A percentile compares a stretch with the other conserved stretches of the same genome.
Conservation (phyloP, 2,888 invertebrate species). For the Alloscopus bannaensis region DNA sequence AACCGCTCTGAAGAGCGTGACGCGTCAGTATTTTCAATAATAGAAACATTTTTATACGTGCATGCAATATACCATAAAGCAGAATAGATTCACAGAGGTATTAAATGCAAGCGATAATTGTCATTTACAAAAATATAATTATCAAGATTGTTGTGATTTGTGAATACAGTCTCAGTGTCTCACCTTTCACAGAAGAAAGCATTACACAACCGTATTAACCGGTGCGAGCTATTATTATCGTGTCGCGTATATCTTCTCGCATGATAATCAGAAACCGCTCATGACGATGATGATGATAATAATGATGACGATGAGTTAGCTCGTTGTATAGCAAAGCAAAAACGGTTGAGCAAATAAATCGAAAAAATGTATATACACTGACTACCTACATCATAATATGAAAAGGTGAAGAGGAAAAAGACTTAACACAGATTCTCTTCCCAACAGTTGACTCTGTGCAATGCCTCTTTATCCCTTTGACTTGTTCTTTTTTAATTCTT, state of each 20-base stretch:
- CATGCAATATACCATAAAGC: no score
- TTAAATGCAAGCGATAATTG: no score
- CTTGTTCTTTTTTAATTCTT: constrained; percentile 21
- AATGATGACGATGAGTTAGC: neutral
- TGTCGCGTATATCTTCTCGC: neutral
- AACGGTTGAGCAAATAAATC: constrained; percentile 30
- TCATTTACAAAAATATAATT: no score
- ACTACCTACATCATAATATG: constrained; percentile 19
- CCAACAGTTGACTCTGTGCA: constrained; percentile 34
- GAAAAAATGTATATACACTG: no score
- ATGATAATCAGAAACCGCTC: neutral
- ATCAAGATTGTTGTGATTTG: no score
- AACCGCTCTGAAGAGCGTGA: no score
- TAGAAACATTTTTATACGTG: no score
- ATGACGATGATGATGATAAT: neutral
- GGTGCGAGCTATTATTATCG: neutral
- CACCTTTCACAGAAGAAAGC: no score
- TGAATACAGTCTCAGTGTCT: no score
- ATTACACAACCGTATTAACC: constrained; percentile 7
- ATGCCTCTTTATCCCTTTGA: constrained; percentile 49
- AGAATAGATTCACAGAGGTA: no score
- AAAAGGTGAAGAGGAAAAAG: constrained; percentile 61
- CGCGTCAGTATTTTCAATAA: no score
- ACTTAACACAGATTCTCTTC: constrained; percentile 55
- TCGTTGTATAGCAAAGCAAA: neutral